Evolutionary conservation across 1,140 invertebrate species (phyloP).

Genomic region (Papilio glaucus): DNA sequence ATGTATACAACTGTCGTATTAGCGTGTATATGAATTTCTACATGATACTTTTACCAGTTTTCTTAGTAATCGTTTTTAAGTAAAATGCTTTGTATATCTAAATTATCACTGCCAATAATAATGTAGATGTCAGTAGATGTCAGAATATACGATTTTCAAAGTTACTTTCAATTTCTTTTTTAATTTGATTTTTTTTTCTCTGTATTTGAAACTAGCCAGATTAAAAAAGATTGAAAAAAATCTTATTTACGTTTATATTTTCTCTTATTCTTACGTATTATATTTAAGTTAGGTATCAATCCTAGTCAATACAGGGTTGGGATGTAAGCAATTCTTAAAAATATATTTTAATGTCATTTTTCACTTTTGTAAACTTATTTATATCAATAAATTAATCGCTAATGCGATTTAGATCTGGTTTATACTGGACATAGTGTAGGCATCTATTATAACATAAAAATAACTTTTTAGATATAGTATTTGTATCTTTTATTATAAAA

Average conservation of each 20-base stretch:
- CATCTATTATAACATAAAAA: conserved; percentile 9
- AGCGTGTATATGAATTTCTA: conserved; percentile 16
- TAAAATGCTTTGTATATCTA: conserved; percentile 31
- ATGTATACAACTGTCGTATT: neutral
- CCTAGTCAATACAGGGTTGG: conserved; percentile 82
- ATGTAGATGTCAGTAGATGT: conserved; percentile 42
- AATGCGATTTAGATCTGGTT: neutral
- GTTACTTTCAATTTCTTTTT: no score
- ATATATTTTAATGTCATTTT: conserved; percentile 31
- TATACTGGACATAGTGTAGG: conserved; percentile 6
- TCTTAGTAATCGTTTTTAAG: conserved; percentile 17
- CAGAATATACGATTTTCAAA: conserved; percentile 33
- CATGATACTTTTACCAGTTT: conserved; percentile 22
- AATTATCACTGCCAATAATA: conserved; percentile 69
- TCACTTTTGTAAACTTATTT: conserved; percentile 32
- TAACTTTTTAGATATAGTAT: conserved; percentile 19
- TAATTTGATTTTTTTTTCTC: conserved; percentile 1
- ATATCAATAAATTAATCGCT: neutral
- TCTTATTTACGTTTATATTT: neutral
- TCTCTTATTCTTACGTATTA: conserved; percentile 41
- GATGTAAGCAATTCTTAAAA: conserved; percentile 46
- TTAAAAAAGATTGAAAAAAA: conserved; percentile 7
- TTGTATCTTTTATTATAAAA: conserved; percentile 18
- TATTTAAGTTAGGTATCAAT: conserved; percentile 68
- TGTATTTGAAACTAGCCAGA: neutral